phyloP scores from a whole-genome alignment of 2,113 vertebrate species.

The Tinamus guttatus region DNA sequence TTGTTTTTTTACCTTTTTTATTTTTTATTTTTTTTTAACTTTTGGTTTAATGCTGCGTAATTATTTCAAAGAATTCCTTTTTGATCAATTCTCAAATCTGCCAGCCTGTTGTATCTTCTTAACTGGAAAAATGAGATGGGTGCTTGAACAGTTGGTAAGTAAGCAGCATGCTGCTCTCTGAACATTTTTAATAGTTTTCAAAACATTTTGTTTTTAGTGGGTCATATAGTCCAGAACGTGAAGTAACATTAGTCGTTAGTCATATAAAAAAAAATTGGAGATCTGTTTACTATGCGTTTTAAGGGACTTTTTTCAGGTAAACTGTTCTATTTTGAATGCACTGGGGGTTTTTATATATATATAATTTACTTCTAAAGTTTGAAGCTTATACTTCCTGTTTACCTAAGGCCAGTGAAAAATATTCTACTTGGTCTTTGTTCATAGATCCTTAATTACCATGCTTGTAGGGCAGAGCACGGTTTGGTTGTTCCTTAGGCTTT shows the following conservation, averaged over 20 bases:
- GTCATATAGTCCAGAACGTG: slow-evolving; percentile 50
- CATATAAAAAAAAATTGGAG: slow-evolving; percentile 40
- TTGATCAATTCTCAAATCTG: slow-evolving; percentile 84
- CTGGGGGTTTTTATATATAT: not conserved
- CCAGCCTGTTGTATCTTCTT: slow-evolving; percentile 84
- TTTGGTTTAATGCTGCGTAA: slow-evolving; percentile 79
- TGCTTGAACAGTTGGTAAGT: slow-evolving; percentile 85
- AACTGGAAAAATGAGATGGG: slow-evolving; percentile 84
- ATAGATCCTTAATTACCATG: slow-evolving; percentile 63
- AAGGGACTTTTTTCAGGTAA: slow-evolving; percentile 43
- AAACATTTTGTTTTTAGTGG: slow-evolving; percentile 70
- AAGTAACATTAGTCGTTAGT: slow-evolving; percentile 43
- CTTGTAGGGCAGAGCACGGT: slow-evolving; percentile 56
- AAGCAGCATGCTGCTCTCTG: slow-evolving; percentile 80
- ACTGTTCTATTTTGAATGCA: slow-evolving; percentile 64
- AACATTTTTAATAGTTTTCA: slow-evolving; percentile 75
- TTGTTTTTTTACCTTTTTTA: slow-evolving; percentile 7
- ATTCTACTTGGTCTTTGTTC: slow-evolving; percentile 54
- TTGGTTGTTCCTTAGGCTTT: slow-evolving; percentile 67
- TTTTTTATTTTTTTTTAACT: slow-evolving; percentile 17
- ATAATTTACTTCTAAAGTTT: slow-evolving; percentile 69
- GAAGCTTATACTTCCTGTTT: slow-evolving; percentile 77
- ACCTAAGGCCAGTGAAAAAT: slow-evolving; percentile 59
- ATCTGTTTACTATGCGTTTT: slow-evolving; percentile 68
- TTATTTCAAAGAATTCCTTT: slow-evolving; percentile 82